A percentile compares a stretch with the other conserved stretches of the same genome.
Evolutionary conservation across 35 echinoderm and acorn worm genomes (phyloP).

Genomic region (Heliocidaris erythrogramma): DNA sequence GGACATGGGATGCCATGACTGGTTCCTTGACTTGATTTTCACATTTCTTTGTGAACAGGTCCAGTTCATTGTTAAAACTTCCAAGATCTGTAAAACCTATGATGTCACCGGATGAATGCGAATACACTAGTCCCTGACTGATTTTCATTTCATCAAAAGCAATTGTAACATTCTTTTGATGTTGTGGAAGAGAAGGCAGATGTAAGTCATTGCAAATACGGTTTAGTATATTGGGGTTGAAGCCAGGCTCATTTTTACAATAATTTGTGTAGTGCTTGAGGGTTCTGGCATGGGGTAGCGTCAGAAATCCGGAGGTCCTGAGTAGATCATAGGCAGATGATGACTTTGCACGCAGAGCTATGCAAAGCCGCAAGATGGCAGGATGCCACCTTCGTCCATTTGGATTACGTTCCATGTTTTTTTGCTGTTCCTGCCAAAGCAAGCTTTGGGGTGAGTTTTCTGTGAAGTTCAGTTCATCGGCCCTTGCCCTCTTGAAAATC

Average conservation of each 20-base stretch:
- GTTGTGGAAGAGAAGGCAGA: too few relatives aligned
- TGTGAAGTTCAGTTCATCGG: background rate
- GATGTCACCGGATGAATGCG: background rate
- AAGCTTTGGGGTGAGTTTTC: background rate
- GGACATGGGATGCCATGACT: too few relatives aligned
- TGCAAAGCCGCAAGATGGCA: constrained; percentile 66
- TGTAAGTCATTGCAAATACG: background rate
- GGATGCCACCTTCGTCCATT: constrained; percentile 83
- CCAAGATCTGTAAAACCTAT: constrained; percentile 39
- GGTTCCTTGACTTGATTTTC: background rate
- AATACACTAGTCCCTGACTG: constrained; percentile 57
- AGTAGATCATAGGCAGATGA: constrained; percentile 66
- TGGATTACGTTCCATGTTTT: background rate
- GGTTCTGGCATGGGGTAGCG: constrained; percentile 56
- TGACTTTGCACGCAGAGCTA: constrained; percentile 70
- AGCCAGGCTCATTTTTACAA: background rate
- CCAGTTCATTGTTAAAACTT: constrained; percentile 23
- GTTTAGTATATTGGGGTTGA: constrained; percentile 40
- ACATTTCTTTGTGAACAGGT: background rate
- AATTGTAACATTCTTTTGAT: constrained; percentile 44
- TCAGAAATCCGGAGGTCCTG: constrained; percentile 46
- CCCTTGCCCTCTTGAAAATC: background rate
- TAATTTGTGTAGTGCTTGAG: constrained; percentile 69
- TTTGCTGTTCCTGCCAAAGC: constrained; percentile 71
- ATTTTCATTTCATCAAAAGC: constrained; percentile 75